Percentiles rank a stretch among this genome's conserved stretches.
Conservation (phyloP, 2,113 vertebrate genomes). For the Myrmophylax atrothorax region DNA sequence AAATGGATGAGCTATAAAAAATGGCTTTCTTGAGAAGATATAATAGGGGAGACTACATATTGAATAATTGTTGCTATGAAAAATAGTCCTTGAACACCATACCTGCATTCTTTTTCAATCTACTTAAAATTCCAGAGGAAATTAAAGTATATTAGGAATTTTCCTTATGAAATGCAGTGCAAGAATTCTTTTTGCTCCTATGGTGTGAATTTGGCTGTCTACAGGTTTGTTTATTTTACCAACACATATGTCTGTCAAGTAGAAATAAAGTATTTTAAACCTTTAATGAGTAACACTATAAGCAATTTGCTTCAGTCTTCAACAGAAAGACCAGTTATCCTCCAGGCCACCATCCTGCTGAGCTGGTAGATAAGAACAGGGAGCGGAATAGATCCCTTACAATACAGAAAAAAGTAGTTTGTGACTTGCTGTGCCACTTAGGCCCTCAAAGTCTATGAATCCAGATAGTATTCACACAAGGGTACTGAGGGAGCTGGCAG, state of each 20-base stretch:
- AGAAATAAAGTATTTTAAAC: background rate
- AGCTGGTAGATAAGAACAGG: background rate
- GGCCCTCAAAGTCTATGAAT: background rate
- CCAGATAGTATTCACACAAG: background rate
- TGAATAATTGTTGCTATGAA: slow-evolving; percentile 27
- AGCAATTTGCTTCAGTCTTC: background rate
- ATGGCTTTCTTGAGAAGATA: slow-evolving; percentile 29
- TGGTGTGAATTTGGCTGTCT: background rate
- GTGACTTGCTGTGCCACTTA: background rate
- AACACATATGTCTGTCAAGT: background rate
- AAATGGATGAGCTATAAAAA: slow-evolving; percentile 47
- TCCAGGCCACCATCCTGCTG: background rate
- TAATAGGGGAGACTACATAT: slow-evolving; percentile 10
- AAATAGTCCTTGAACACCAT: background rate
- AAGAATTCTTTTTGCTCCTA: slow-evolving; percentile 19
- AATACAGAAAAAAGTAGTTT: background rate
- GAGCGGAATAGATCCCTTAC: background rate
- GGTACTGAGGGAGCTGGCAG: background rate
- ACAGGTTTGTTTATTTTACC: background rate
- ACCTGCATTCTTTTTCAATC: background rate
- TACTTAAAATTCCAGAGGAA: slow-evolving; percentile 48
- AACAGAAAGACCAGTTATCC: background rate
- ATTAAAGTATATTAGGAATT: slow-evolving; percentile 5
- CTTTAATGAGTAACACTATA: background rate
- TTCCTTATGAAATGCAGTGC: background rate